Percentiles rank a stretch among this genome's conserved stretches.
These are phyloP conservation scores for Cabera pusaria DNA, from an alignment of 2,888 invertebrate species.

Conservation along the genomic window DNA sequence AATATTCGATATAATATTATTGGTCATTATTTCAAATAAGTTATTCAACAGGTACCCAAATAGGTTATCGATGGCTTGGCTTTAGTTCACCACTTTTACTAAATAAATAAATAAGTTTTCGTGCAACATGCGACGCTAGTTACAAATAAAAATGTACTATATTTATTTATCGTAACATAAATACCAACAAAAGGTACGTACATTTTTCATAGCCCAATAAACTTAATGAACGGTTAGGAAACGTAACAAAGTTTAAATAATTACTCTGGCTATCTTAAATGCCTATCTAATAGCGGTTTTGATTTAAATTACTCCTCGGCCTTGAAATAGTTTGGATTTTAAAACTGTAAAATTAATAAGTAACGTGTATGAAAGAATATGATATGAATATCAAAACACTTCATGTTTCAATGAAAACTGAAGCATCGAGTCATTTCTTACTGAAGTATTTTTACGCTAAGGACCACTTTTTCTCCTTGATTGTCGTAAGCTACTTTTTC, in stretches of 20 bases:
- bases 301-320: conserved; percentile 26
- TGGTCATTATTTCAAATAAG: background rate
- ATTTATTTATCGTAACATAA: conserved; percentile 14
- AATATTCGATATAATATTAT: too few species aligned
- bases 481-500: too few species aligned
- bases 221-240: conserved; percentile 21
- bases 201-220: conserved; percentile 21
- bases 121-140: conserved; percentile 23
- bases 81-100: conserved; percentile 10
- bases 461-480: too few species aligned
- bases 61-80: too few species aligned
- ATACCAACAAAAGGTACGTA: conserved; percentile 14
- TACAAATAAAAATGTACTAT: conserved; percentile 17
- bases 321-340: conserved; percentile 34
- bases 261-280: conserved; percentile 21
- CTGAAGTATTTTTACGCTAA: too few species aligned
- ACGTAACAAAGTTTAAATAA: conserved; percentile 21
- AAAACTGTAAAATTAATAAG: too few species aligned
- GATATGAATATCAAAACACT: too few species aligned
- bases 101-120: conserved; percentile 21
- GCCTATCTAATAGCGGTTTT: conserved; percentile 15
- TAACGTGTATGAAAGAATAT: too few species aligned
- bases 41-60: conserved; percentile 20
- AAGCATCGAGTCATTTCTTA: too few species aligned
- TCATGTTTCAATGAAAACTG: too few species aligned